Evolutionary conservation across 2,888 invertebrate species (phyloP).

Genomic region (Synanthedon formicaeformis): DNA sequence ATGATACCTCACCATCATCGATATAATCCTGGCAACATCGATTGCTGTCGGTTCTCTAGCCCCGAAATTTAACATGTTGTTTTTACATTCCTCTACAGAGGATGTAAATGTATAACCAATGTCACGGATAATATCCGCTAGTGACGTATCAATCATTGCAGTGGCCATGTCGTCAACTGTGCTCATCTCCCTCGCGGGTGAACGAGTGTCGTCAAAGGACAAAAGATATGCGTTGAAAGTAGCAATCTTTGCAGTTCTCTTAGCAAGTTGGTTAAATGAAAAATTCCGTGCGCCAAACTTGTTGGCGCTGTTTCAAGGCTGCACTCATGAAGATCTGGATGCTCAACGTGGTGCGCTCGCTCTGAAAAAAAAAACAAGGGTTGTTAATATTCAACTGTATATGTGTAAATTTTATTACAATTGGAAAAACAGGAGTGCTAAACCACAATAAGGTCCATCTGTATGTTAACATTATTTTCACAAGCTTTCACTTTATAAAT

Average conservation of each 20-base stretch:
- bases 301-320: slow-evolving; percentile 86
- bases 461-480: too few species aligned
- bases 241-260: slow-evolving; percentile 86
- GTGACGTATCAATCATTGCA: slow-evolving; percentile 78
- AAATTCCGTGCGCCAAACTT: slow-evolving; percentile 70
- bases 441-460: too few species aligned
- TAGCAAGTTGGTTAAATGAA: slow-evolving; percentile 78
- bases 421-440: neutral
- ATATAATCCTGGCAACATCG: slow-evolving; percentile 86
- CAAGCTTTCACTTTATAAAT: too few species aligned
- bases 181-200: slow-evolving; percentile 74
- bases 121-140: slow-evolving; percentile 92
- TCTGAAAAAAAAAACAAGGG: slow-evolving; percentile 42
- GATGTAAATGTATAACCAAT: slow-evolving; percentile 91
- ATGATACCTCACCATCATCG: slow-evolving; percentile 89
- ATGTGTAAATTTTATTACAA: slow-evolving; percentile 1
- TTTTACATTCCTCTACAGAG: slow-evolving; percentile 88
- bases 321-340: slow-evolving; percentile 90
- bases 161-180: slow-evolving; percentile 72
- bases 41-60: slow-evolving; percentile 85
- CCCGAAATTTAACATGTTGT: slow-evolving; percentile 84
- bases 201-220: slow-evolving; percentile 82
- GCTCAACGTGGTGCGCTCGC: slow-evolving; percentile 75
- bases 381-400: too few species aligned
- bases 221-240: slow-evolving; percentile 90